Evolutionary conservation across 2,797 vertebrate species (phyloP), one percentile per base, ranked within the genome.

Genomic region (Ispidina lecontei): DNA sequence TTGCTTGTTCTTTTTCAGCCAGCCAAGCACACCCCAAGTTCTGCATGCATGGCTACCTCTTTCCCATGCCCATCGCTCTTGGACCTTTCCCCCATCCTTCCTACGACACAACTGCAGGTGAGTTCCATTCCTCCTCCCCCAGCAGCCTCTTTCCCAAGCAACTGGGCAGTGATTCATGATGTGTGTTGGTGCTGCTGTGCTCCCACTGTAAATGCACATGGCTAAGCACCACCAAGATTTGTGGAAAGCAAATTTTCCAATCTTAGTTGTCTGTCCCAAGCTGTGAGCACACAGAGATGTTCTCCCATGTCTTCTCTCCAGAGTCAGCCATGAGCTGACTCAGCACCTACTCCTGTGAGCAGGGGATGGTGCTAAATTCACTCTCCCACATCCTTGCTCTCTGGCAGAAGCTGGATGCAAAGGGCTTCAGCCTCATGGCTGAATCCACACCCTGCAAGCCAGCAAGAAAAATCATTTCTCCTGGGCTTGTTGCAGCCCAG

Each of bases 21-120:
- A 98, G 98, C 95, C 98, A 99, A 92, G 98, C 98, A 8, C 97
- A 97, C 55, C 97, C 97, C 67, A 99, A 99, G 91, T 79, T 97
- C 84, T 99, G 98, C 89, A 95, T 98, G 95, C 97, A 98, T 19
- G 98, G 98, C 72, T 99, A 99, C 96, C 98, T 99, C 63, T 99
- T 99, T 87, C 98, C 98, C 17, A 96, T 98, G 95, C 98, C 98
- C 17, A 98, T 98, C 10, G 95, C 98, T 10, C 80, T 98, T 0
- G 98, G 98, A 93, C 98, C 97, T 35, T 98, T 98, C 63, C 98
- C 98, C 67, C 98, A 98, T 41, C 98, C 98, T 20, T 98, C 92
- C 64, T 98, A 98, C 29, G 98, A 99, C 65, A 89, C 97, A 4
- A 98, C 98, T 2, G 98, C 98, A 98, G 98, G 98, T 99, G 97